Conservation (phyloP, 2,113 vertebrate species). For the Corythoichthys intestinalis region DNA sequence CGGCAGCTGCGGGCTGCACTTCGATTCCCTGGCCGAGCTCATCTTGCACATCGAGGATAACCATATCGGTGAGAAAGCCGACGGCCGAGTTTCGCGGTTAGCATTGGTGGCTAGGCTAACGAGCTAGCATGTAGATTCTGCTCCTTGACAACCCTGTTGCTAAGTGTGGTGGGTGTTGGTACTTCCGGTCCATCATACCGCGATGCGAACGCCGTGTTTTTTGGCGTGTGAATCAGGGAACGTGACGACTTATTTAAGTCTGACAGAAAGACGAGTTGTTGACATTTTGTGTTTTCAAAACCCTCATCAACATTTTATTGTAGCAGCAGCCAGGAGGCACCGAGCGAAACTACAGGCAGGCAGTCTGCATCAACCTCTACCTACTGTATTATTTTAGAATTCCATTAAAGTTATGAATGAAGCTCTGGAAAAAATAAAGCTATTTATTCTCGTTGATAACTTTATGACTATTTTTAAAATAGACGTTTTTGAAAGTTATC, state of each 20-base stretch:
- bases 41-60: constrained; percentile 94
- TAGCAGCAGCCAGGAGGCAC: constrained; percentile 19
- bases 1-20: constrained; percentile 89
- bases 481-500: neutral
- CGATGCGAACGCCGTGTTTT: neutral
- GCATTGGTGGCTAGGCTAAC: constrained; percentile 52
- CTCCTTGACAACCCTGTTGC: constrained; percentile 81
- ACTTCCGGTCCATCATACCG: neutral
- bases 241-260: neutral
- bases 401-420: neutral
- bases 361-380: neutral
- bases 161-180: constrained; percentile 73
- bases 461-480: neutral
- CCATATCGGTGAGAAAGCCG: constrained; percentile 85
- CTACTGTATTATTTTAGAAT: neutral
- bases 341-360: constrained; percentile 7
- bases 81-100: constrained; percentile 47
- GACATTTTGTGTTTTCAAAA: neutral
- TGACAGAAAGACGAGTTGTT: neutral
- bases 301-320: constrained; percentile 15
- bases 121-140: constrained; percentile 67
- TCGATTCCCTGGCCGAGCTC: constrained; percentile 87
- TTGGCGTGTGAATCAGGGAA: neutral
- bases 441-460: neutral
- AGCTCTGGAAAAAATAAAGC: neutral